A percentile compares a stretch with the other conserved stretches of the same genome.
phyloP scores from a whole-genome alignment of 1,140 invertebrate genomes.

The Anastrepha obliqua region DNA sequence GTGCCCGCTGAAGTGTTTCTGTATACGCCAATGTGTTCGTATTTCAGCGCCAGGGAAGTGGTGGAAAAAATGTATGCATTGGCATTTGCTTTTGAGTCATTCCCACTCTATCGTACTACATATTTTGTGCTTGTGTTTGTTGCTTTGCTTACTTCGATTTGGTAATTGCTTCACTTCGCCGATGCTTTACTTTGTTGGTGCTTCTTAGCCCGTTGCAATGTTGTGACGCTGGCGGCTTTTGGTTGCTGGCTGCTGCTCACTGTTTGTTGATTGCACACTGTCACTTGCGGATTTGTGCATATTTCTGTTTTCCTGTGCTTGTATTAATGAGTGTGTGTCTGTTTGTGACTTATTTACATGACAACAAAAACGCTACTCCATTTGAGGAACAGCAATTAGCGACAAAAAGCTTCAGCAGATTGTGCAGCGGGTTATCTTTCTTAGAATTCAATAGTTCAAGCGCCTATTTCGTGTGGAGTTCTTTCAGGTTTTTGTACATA shows the following conservation, averaged over 20 bases:
- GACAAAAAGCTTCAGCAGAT: not conserved
- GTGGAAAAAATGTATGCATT: not conserved
- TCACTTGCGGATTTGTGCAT: slow-evolving; percentile 39
- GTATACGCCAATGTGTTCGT: not conserved
- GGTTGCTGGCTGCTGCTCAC: not conserved
- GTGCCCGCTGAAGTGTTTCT: not conserved
- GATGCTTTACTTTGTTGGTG: not conserved
- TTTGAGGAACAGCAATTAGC: not conserved
- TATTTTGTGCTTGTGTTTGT: not conserved
- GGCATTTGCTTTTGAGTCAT: not conserved
- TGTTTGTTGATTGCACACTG: slow-evolving; percentile 16
- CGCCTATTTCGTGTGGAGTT: no score
- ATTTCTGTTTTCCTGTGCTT: not conserved
- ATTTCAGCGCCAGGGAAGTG: no score
- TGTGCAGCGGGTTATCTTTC: not conserved
- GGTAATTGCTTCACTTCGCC: slow-evolving; percentile 35
- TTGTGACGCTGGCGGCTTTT: not conserved
- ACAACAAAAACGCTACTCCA: not conserved
- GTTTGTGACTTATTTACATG: not conserved
- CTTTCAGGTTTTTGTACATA: not conserved
- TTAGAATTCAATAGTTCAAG: no score
- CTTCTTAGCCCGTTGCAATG: not conserved
- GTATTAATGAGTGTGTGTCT: not conserved
- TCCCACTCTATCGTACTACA: not conserved
- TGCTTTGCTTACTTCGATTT: not conserved